A percentile compares a stretch with the other conserved stretches of the same genome.
Evolutionary conservation across 2,113 vertebrate species (phyloP).

Genomic region (Chaetodon auriga): DNA sequence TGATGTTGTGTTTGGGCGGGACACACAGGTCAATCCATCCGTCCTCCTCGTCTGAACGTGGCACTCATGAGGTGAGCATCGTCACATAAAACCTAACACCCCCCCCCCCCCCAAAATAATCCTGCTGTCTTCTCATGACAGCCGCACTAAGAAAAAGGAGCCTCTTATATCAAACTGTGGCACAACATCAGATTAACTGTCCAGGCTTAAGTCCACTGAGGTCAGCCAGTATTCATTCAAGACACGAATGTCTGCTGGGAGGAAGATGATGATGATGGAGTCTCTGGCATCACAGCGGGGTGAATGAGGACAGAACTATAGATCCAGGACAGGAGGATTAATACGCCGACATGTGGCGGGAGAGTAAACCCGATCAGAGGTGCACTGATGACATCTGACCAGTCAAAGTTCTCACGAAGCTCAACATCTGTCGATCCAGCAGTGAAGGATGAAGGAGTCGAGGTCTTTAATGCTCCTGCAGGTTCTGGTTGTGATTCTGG

Average conservation of each 20-base stretch:
- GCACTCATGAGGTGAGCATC: no score
- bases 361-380: neutral
- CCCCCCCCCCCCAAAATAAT: slow-evolving; percentile 10
- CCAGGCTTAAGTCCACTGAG: slow-evolving; percentile 23
- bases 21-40: neutral
- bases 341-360: slow-evolving; percentile 12
- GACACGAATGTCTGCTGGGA: slow-evolving; percentile 21
- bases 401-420: neutral
- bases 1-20: neutral
- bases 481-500: slow-evolving; percentile 66
- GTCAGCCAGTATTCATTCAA: slow-evolving; percentile 29
- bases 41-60: neutral
- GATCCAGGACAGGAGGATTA: slow-evolving; percentile 24
- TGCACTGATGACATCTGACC: neutral
- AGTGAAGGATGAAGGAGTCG: neutral
- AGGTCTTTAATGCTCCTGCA: slow-evolving; percentile 40
- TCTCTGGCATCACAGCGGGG: slow-evolving; percentile 2
- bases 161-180: slow-evolving; percentile 30
- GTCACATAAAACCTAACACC: slow-evolving; percentile 1
- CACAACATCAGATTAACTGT: slow-evolving; percentile 48
- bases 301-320: slow-evolving; percentile 8
- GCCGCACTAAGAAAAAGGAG: neutral
- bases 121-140: slow-evolving; percentile 10
- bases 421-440: neutral
- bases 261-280: neutral